Evolutionary conservation across 2,888 invertebrate genomes (phyloP), one percentile per base, ranked within the genome.

Genomic region (Polydrusus tereticollis): DNA sequence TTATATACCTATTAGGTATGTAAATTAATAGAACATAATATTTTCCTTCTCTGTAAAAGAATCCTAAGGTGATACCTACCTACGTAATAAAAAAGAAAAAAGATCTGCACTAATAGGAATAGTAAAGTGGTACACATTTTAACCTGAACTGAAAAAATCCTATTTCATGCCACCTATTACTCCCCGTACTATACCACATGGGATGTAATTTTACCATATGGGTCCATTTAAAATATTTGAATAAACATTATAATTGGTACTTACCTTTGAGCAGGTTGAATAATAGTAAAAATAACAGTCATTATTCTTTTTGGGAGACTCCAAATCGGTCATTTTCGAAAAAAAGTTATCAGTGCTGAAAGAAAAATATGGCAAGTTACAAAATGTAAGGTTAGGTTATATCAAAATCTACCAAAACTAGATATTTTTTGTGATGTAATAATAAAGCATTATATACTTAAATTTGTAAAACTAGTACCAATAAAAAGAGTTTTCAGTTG

Each of bases 231-330:
- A 55, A 38, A 45, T n/a, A n/a, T n/a, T n/a, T n/a, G n/a, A n/a
- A n/a, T n/a, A n/a, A n/a, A n/a, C n/a, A n/a, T n/a, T 14, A 43
- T 59, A 58, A 20, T 38, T n/a, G 10, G 23, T 58, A 80, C 87
- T 87, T 87, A 94, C 94, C 91, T 94, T 95, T 76, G 90, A 90
- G 85, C 95, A 95, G 75, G 92, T 93, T 68, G 94, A 94, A 84
- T 95, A 94, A 85, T 93, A 95, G 86, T 92, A 95, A 87, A 94
- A 95, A 86, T 95, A 95, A 86, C 95, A 95, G 86, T 95, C 95
- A 86, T 93, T 92, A 85, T 92, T 91, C 87, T 92, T 92, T 82
- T 90, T 89, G 80, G 90, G 90, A 80, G 90, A 90, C 86, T 92
- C 92, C 90, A 92, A 90, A 77, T 84, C 84, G 45, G 85, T 85